Evolutionary conservation across 2,797 vertebrate genomes (phyloP).

Genomic region (Holocentrus rufus): DNA sequence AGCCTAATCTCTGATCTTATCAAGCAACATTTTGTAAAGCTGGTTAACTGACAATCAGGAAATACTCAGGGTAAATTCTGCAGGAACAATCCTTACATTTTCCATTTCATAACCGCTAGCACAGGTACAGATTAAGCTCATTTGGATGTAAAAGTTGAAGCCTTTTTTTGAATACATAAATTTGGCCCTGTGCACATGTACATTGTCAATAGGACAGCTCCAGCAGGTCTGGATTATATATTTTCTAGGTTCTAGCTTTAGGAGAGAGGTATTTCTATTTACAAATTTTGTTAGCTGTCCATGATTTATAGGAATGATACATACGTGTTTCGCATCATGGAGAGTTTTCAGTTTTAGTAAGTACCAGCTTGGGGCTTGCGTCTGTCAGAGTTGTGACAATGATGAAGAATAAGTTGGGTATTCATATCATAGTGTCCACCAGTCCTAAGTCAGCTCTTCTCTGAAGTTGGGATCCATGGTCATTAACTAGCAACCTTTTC

Average conservation of each 20-base stretch:
- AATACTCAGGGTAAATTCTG: no score
- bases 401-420: no score
- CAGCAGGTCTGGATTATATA: not conserved
- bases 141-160: not conserved
- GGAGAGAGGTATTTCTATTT: not conserved
- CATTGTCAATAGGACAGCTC: not conserved
- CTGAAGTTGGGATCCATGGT: not conserved
- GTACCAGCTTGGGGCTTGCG: not conserved
- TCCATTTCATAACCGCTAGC: no score
- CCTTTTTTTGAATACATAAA: not conserved
- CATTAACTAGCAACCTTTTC: constrained; percentile 18
- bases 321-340: not conserved
- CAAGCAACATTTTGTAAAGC: no score
- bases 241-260: not conserved
- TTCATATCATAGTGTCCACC: not conserved
- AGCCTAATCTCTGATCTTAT: no score
- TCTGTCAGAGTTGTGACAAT: not conserved
- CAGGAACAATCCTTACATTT: no score
- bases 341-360: not conserved
- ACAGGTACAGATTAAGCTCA: no score
- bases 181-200: not conserved
- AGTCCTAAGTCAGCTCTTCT: not conserved
- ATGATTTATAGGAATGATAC: not conserved
- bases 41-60: no score
- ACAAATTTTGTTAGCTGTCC: not conserved